Conservation (phyloP, 2,113 vertebrate species). For the Strigops habroptila region DNA sequence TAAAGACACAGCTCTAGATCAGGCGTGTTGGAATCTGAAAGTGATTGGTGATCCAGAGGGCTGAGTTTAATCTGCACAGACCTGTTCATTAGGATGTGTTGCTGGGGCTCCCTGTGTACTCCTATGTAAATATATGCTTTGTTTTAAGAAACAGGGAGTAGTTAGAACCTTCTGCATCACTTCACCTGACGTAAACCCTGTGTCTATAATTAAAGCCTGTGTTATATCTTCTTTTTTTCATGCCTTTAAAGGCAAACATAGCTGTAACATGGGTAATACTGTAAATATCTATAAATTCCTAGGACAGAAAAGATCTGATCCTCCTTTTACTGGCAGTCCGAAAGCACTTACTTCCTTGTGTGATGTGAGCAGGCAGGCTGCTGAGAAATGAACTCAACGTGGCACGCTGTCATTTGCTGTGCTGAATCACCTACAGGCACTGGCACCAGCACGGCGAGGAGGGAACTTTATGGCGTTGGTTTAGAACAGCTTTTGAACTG, state of each 20-base stretch:
- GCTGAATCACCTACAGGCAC: neutral
- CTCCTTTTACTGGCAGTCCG: accelerated
- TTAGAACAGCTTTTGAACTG: neutral
- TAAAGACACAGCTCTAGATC: neutral
- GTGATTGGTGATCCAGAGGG: neutral
- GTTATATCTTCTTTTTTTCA: neutral
- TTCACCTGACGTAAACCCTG: neutral
- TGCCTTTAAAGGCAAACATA: neutral
- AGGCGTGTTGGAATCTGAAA: neutral
- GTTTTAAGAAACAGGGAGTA: neutral
- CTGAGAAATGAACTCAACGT: neutral
- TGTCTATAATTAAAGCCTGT: neutral
- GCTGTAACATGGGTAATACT: accelerated
- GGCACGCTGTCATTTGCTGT: neutral
- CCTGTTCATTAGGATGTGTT: neutral
- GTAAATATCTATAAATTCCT: neutral
- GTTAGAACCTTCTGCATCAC: neutral
- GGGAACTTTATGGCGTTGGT: accelerated
- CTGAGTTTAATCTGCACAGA: neutral
- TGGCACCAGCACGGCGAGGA: accelerated
- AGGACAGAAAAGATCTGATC: accelerated
- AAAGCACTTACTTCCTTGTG: neutral
- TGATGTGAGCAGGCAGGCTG: neutral
- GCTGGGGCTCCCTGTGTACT: neutral
- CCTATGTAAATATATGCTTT: accelerated